These are phyloP conservation scores for Macroglossus sobrinus DNA, from an alignment of 2,113 vertebrate genomes.

Conservation along the genomic window DNA sequence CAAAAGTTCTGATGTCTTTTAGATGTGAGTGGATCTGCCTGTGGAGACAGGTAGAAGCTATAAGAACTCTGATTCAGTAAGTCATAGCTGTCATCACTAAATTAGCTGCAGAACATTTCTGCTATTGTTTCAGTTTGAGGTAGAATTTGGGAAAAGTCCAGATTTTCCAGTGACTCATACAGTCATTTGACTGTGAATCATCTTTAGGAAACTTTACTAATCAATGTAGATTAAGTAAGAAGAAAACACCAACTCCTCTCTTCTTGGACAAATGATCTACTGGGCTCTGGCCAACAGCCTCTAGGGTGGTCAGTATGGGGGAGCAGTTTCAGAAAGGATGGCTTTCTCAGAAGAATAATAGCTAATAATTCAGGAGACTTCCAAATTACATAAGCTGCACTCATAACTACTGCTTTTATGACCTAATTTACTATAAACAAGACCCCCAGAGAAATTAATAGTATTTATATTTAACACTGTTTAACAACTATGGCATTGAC, in stretches of 20 bases:
- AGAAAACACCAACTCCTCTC: not conserved
- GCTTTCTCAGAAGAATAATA: not conserved
- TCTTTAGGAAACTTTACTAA: not conserved
- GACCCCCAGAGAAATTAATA: not conserved
- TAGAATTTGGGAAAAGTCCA: not conserved
- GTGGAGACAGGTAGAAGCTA: not conserved
- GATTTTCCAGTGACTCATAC: slow-evolving; percentile 14
- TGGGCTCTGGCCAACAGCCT: not conserved
- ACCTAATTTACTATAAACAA: not conserved
- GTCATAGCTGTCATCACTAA: not conserved
- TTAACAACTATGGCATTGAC: not conserved
- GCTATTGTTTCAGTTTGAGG: not conserved
- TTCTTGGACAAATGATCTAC: not conserved
- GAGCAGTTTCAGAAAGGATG: not conserved
- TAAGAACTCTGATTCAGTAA: not conserved
- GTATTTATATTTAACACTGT: not conserved
- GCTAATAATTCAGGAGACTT: not conserved
- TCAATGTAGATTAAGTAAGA: not conserved
- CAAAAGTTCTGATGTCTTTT: not conserved
- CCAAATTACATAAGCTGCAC: not conserved
- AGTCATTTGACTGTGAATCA: not conserved
- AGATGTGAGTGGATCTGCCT: not conserved
- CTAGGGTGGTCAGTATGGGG: not conserved
- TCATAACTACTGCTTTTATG: not conserved
- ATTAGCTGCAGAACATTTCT: not conserved